These are phyloP conservation scores for Elgaria multicarinata DNA, from an alignment of 2,113 vertebrate genomes.

Conservation along the genomic window DNA sequence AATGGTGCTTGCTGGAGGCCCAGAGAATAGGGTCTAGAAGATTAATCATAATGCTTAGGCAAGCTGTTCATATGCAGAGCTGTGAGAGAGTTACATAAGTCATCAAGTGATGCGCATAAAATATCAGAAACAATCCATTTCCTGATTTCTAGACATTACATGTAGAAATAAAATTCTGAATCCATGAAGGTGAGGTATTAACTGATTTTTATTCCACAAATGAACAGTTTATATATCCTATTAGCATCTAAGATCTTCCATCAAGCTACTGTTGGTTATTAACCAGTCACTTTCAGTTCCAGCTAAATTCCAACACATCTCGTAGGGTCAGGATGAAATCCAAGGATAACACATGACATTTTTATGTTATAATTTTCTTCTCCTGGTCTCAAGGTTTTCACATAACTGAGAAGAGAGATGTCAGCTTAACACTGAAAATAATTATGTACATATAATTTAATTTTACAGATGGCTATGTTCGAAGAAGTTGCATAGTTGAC, in stretches of 20 bases:
- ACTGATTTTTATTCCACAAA: background rate
- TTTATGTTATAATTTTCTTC: background rate
- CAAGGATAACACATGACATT: background rate
- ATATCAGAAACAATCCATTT: background rate
- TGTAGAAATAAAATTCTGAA: background rate
- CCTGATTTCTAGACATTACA: background rate
- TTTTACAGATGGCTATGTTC: conserved; percentile 91
- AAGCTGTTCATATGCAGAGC: background rate
- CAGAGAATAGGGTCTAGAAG: too few relatives aligned
- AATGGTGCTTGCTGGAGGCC: too few relatives aligned
- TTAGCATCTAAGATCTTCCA: background rate
- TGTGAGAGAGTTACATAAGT: background rate
- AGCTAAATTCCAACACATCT: background rate
- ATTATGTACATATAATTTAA: conserved; percentile 44
- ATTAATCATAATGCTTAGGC: too few relatives aligned
- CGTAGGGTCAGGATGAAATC: background rate
- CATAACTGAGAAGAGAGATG: conserved; percentile 17
- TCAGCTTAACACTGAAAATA: conserved; percentile 29
- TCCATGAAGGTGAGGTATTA: background rate
- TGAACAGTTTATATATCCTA: background rate
- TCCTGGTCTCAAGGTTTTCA: background rate
- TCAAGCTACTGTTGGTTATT: too few relatives aligned
- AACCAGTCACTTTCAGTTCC: too few relatives aligned
- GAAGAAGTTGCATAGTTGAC: conserved; percentile 73
- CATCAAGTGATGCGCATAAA: background rate